Evolutionary conservation across 1,140 invertebrate species (phyloP).

Genomic region (Hylyphantes graminicola): DNA sequence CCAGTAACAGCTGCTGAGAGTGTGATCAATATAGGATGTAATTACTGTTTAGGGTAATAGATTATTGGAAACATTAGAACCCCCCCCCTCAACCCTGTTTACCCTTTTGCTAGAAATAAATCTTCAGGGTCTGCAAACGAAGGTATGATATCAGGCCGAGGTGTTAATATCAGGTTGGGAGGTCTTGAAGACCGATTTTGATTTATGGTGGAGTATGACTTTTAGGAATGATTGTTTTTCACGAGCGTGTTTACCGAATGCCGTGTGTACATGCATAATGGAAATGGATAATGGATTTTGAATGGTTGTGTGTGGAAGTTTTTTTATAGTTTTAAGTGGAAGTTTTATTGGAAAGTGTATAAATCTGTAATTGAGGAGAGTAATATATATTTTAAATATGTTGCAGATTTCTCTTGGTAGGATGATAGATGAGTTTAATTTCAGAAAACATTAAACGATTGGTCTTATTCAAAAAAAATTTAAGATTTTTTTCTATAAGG

Average conservation of each 20-base stretch:
- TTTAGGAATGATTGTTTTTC: neutral
- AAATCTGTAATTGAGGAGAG: too few relatives aligned
- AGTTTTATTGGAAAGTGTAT: too few relatives aligned
- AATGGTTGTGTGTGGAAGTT: neutral
- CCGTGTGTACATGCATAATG: neutral
- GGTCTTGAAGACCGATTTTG: neutral
- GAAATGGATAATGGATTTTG: constrained; percentile 1
- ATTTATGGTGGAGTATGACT: neutral
- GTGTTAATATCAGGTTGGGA: neutral
- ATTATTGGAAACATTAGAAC: constrained; percentile 36
- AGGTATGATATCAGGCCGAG: constrained; percentile 11
- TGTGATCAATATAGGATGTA: constrained; percentile 26
- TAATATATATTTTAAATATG: too few relatives aligned
- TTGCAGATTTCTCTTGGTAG: too few relatives aligned
- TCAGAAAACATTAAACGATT: too few relatives aligned
- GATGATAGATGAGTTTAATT: too few relatives aligned
- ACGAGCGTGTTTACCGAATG: neutral
- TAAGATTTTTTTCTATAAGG: too few relatives aligned
- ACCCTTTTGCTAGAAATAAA: constrained; percentile 27
- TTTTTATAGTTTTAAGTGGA: too few relatives aligned
- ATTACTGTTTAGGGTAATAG: constrained; percentile 35
- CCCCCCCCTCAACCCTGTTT: constrained; percentile 19
- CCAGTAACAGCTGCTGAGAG: constrained; percentile 14
- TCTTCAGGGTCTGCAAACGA: constrained; percentile 2
- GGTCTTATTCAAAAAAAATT: too few relatives aligned